Evolutionary conservation across 2,797 vertebrate genomes (phyloP).

Genomic region (Caiman crocodilus): DNA sequence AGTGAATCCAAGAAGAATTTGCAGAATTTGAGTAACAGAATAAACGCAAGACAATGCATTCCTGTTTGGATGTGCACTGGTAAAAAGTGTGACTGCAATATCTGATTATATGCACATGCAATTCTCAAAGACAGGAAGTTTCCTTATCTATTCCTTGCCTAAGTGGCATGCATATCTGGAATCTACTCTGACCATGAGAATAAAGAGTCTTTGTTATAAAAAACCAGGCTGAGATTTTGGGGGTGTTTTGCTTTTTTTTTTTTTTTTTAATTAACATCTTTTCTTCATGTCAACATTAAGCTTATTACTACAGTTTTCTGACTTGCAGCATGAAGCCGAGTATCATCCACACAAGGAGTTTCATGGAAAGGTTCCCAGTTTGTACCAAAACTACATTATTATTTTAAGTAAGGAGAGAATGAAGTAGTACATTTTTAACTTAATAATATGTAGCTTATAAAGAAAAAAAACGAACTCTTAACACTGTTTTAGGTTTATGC

Average conservation of each 20-base stretch:
- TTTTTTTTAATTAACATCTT: background rate
- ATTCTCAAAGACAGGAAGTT: background rate
- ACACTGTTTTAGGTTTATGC: background rate
- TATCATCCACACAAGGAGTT: background rate
- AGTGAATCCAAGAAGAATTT: no score
- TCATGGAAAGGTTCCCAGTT: background rate
- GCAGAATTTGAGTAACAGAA: no score
- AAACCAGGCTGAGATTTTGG: background rate
- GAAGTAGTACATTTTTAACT: background rate
- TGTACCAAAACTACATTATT: conserved; percentile 14
- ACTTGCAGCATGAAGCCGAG: conserved; percentile 10
- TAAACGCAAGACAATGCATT: no score
- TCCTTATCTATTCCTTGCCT: background rate
- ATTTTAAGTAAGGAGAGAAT: conserved; percentile 24
- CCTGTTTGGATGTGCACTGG: no score
- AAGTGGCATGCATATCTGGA: background rate
- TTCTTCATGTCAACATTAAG: conserved; percentile 3
- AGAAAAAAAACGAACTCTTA: background rate
- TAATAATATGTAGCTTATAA: background rate
- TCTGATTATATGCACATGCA: no score
- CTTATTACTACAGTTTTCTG: background rate
- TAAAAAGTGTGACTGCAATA: no score
- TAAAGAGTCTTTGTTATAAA: background rate
- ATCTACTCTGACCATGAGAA: background rate
- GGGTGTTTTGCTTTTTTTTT: background rate